These are phyloP conservation scores for Lysandra bellargus DNA, from an alignment of 2,888 invertebrate genomes.

Conservation along the genomic window DNA sequence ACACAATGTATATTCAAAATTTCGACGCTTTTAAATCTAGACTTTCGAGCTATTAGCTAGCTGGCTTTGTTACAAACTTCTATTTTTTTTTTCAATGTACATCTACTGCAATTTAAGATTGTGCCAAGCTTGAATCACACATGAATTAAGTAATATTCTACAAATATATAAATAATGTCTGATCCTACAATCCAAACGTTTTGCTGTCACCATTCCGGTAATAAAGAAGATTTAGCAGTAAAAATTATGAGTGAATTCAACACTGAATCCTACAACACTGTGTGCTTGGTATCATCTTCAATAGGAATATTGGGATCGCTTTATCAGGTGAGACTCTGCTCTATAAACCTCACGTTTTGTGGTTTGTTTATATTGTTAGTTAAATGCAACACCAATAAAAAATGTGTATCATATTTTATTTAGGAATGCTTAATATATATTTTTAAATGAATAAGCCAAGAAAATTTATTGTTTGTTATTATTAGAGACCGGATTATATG, in stretches of 20 bases:
- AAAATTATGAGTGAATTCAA: constrained; percentile 87
- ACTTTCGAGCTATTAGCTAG: neutral
- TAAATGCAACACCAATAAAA: too few species aligned
- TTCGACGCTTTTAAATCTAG: neutral
- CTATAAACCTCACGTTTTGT: neutral
- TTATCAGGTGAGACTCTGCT: constrained; percentile 82
- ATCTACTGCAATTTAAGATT: neutral
- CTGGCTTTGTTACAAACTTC: neutral
- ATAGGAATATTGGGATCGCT: constrained; percentile 87
- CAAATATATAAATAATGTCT: constrained; percentile 78
- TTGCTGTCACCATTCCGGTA: constrained; percentile 86
- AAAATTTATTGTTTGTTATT: too few species aligned
- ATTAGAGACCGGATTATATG: too few species aligned
- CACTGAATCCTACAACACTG: constrained; percentile 85
- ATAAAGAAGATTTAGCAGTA: constrained; percentile 82
- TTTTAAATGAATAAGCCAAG: too few species aligned
- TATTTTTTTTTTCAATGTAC: neutral
- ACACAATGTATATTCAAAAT: neutral
- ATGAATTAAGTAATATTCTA: neutral
- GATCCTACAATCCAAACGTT: constrained; percentile 93
- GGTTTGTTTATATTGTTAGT: neutral
- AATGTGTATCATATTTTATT: too few species aligned
- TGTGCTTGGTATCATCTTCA: constrained; percentile 86
- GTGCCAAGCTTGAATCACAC: neutral
- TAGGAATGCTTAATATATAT: too few species aligned